Evolutionary conservation across 2,113 vertebrate genomes (phyloP).

Genomic region (Takifugu flavidus): DNA sequence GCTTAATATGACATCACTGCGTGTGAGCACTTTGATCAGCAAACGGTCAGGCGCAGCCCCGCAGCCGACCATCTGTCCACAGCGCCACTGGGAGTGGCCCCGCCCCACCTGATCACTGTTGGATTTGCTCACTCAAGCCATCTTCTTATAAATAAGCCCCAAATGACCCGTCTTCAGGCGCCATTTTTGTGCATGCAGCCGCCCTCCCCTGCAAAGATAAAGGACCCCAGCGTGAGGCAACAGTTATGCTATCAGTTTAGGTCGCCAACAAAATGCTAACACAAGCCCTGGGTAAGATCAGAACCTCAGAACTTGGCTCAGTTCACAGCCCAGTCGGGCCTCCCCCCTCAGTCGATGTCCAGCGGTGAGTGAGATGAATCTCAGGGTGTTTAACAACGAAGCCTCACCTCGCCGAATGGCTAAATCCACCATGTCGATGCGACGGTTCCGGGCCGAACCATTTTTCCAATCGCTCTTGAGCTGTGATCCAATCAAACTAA

Average conservation of each 20-base stretch:
- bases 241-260: too few species aligned
- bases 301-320: too few species aligned
- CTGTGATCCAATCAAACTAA: constrained; percentile 69
- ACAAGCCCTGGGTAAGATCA: too few species aligned
- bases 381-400: constrained; percentile 20
- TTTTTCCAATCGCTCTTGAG: constrained; percentile 61
- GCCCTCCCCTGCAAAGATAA: constrained; percentile 14
- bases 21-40: constrained; percentile 70
- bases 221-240: neutral
- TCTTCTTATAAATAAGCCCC: constrained; percentile 50
- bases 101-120: constrained; percentile 39
- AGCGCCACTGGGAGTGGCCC: constrained; percentile 25
- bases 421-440: constrained; percentile 41
- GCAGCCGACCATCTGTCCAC: constrained; percentile 44
- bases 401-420: constrained; percentile 19
- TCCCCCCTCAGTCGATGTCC: neutral
- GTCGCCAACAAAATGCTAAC: too few species aligned
- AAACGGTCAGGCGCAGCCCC: constrained; percentile 50
- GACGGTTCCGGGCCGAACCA: constrained; percentile 30
- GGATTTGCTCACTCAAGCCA: constrained; percentile 55
- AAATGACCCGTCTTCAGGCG: constrained; percentile 15
- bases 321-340: neutral
- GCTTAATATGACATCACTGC: constrained; percentile 54
- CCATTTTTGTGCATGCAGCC: constrained; percentile 4
- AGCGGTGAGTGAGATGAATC: constrained; percentile 29